Conservation (phyloP, 1,140 invertebrate genomes). For the Mesaphorura yosii region DNA sequence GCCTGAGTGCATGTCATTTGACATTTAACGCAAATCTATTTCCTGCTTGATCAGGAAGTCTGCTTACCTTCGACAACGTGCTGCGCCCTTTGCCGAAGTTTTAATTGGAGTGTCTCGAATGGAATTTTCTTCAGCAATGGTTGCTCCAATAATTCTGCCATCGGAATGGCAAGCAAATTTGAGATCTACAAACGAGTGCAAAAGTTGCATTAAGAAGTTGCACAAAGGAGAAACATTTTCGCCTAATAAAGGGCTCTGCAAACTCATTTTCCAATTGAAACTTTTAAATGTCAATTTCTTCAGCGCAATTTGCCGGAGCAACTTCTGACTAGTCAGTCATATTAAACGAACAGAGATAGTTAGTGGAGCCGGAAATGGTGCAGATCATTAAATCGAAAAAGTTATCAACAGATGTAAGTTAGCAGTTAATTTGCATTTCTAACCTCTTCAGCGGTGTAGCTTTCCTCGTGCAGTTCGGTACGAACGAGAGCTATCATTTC, state of each 20-base stretch:
- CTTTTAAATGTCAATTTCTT: background rate
- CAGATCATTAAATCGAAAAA: too few species aligned
- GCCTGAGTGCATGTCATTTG: background rate
- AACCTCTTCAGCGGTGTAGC: slow-evolving; percentile 68
- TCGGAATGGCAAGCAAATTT: slow-evolving; percentile 49
- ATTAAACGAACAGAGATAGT: too few species aligned
- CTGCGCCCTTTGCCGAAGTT: slow-evolving; percentile 65
- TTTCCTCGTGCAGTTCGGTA: slow-evolving; percentile 50
- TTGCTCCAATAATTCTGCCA: slow-evolving; percentile 50
- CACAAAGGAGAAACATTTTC: too few species aligned
- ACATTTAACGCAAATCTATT: background rate
- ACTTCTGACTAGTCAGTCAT: too few species aligned
- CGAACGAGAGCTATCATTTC: slow-evolving; percentile 57
- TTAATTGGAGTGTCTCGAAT: slow-evolving; percentile 54
- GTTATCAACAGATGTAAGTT: too few species aligned
- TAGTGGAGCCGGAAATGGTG: too few species aligned
- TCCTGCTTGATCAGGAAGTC: too few species aligned
- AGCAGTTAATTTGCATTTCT: too few species aligned
- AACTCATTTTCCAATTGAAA: background rate
- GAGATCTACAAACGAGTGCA: slow-evolving; percentile 44
- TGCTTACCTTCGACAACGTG: slow-evolving; percentile 72
- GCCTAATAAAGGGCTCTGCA: too few species aligned
- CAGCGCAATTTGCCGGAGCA: background rate
- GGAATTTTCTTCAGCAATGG: slow-evolving; percentile 54
- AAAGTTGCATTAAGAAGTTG: too few species aligned